Conservation (phyloP, 2,797 vertebrate species). For the Diceros bicornis region DNA sequence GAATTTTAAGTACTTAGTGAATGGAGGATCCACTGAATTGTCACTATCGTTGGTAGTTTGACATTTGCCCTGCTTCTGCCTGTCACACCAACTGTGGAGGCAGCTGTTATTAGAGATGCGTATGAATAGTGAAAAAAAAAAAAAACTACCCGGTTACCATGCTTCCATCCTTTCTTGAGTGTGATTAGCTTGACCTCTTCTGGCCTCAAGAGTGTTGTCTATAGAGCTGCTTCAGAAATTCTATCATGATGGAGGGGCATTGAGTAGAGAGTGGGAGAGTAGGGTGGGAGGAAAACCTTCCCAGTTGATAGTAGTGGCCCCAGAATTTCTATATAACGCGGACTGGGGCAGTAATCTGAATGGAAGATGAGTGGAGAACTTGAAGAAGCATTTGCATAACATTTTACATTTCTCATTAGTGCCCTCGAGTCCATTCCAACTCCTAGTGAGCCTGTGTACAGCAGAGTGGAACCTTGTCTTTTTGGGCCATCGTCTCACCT, state of each 20-base stretch:
- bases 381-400: neutral
- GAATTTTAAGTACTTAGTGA: constrained; percentile 48
- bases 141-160: neutral
- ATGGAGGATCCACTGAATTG: constrained; percentile 68
- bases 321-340: neutral
- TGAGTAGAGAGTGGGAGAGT: neutral
- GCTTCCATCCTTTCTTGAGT: neutral
- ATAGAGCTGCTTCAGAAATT: neutral
- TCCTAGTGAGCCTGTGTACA: too few species aligned
- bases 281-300: neutral
- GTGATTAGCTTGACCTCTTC: neutral
- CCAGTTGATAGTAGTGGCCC: neutral
- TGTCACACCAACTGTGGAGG: constrained; percentile 74
- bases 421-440: too few species aligned
- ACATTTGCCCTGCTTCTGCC: constrained; percentile 85
- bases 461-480: too few species aligned
- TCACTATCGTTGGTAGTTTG: constrained; percentile 76
- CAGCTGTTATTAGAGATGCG: constrained; percentile 71
- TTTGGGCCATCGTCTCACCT: too few species aligned
- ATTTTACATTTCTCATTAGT: neutral
- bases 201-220: neutral
- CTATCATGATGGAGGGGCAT: neutral
- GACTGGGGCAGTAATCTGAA: neutral
- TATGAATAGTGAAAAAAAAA: constrained; percentile 8
- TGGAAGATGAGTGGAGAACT: neutral